Conservation (phyloP, 2,888 invertebrate genomes). For the Crematogaster levior region DNA sequence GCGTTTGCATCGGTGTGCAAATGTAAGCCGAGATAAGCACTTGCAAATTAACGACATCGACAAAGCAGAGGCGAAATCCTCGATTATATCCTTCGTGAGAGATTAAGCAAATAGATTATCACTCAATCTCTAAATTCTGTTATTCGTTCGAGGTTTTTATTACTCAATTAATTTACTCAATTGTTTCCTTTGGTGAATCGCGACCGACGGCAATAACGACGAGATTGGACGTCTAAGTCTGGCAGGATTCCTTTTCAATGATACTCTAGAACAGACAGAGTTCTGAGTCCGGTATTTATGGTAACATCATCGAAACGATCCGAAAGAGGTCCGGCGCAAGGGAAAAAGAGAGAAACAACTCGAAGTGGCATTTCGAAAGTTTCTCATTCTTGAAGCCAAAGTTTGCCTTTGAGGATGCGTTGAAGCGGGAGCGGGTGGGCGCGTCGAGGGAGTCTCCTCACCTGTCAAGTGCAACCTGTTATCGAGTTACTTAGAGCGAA, state of each 20-base stretch:
- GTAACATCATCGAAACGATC: slow-evolving; percentile 27
- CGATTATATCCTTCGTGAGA: not conserved
- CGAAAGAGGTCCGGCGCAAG: slow-evolving; percentile 38
- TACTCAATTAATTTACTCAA: not conserved
- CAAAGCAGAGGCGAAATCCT: not conserved
- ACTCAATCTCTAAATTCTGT: not conserved
- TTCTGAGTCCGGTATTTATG: slow-evolving; percentile 30
- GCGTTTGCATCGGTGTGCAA: slow-evolving; percentile 7
- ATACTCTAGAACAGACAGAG: not conserved
- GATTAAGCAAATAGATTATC: slow-evolving; percentile 14
- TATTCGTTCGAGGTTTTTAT: slow-evolving; percentile 10
- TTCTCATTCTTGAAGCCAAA: slow-evolving; percentile 69
- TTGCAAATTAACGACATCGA: slow-evolving; percentile 21
- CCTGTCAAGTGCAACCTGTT: slow-evolving; percentile 76
- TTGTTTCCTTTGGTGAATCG: not conserved
- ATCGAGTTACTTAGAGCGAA: slow-evolving; percentile 75
- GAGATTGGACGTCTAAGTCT: not conserved
- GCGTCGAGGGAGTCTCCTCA: slow-evolving; percentile 64
- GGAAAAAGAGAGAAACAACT: slow-evolving; percentile 59
- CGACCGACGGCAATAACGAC: not conserved
- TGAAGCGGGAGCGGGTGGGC: slow-evolving; percentile 35
- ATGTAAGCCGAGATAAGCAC: not conserved
- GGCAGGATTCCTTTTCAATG: slow-evolving; percentile 14
- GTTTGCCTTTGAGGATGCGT: slow-evolving; percentile 62
- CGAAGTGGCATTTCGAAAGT: slow-evolving; percentile 70